Base-by-base conservation (phyloP, 2,888 invertebrate genomes). In the Cephus nigrinus region DNA sequence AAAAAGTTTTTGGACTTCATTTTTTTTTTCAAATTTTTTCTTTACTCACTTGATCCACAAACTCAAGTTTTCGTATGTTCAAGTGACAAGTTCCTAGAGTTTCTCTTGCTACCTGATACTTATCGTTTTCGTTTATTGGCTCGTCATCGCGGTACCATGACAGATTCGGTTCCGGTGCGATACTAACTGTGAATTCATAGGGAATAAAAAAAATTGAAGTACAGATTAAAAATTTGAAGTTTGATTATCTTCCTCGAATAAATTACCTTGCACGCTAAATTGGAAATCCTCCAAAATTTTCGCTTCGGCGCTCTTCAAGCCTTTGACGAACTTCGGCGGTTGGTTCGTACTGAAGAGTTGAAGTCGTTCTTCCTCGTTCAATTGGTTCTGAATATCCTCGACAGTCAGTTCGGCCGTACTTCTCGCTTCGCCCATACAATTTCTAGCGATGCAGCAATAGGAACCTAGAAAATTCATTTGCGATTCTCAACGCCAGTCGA, bases 61-160 rank as follows among this genome's bases (percentile, higher is more conserved):
- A 95, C 91, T 97, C 97, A 1, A 97, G 93, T 79, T 94, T 93
- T 77, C 93, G 93, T 69, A 97, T 94, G 86, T 96, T 95, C 81
- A 98, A 92, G 88, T 94, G 94, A 90, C 95, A 96, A 30, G 93
- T 92, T 32, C 97, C 97, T 71, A 95, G 93, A 34, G 95, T 94
- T 88, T 96, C 96, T 77, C 93, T 93, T 76, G 92, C 93, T 72
- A 95, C 93, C 82, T 94, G 93, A 88, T 96, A 97, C 74, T 95
- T 95, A n/a, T 94, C 94, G 80, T 93, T 94, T 82, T 96, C 95
- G 12, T 89, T 88, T 23, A 97, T 93, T 0, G 95, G 95, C 85
- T 96, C 94, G 88, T 97, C 97, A 89, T 98, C 97, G 85, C 97
- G 94, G 90, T 95, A 98, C 98, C 98, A 98, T 4, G 95, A 93